Percentiles rank a stretch among this genome's conserved stretches.
These are phyloP conservation scores for Ctenopoma kingsleyae DNA, from an alignment of 2,797 vertebrate genomes.

Conservation along the genomic window DNA sequence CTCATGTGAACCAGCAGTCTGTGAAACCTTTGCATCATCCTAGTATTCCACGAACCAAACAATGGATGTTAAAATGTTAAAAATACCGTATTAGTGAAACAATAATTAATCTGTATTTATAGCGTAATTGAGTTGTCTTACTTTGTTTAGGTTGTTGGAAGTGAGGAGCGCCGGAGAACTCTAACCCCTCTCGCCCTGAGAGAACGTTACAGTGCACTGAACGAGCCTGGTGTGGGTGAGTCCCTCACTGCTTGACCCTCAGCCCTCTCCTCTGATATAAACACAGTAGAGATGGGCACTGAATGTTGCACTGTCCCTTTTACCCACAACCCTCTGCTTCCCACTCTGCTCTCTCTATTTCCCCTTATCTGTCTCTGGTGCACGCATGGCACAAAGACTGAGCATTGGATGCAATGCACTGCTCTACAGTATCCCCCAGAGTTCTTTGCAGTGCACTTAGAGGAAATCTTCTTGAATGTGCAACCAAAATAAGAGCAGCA, in stretches of 20 bases:
- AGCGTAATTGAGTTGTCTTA: conserved; percentile 3
- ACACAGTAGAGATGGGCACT: conserved; percentile 60
- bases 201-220: conserved; percentile 93
- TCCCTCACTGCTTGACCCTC: conserved; percentile 45
- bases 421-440: conserved; percentile 65
- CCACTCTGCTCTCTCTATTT: conserved; percentile 60
- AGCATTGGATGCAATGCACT: conserved; percentile 82
- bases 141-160: conserved; percentile 84
- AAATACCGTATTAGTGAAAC: background rate
- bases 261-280: conserved; percentile 56
- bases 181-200: conserved; percentile 92
- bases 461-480: conserved; percentile 58
- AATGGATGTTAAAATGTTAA: background rate
- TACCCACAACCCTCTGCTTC: conserved; percentile 73
- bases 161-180: conserved; percentile 92
- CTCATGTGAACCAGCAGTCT: too few species aligned
- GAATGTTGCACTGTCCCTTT: conserved; percentile 78
- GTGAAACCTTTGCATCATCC: background rate
- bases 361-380: conserved; percentile 60
- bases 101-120: background rate
- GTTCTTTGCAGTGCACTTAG: conserved; percentile 66
- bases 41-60: background rate
- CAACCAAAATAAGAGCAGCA: conserved; percentile 34
- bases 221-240: conserved; percentile 91
- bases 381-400: conserved; percentile 83